Conservation (phyloP, 2,797 vertebrate species). For the Carduelis carduelis region DNA sequence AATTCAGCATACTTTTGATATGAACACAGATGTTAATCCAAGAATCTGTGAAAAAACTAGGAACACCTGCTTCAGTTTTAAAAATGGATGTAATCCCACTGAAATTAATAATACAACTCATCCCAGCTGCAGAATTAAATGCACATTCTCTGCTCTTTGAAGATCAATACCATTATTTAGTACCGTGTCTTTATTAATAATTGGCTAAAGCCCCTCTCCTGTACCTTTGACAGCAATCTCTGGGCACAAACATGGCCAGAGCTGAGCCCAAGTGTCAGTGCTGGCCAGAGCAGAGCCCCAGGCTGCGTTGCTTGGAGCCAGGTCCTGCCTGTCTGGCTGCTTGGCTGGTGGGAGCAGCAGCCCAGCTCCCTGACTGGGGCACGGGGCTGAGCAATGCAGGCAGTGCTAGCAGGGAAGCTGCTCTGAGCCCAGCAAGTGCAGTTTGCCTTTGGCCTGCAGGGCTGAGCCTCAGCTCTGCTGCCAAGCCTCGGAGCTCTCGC, state of each 20-base stretch:
- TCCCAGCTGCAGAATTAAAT: background rate
- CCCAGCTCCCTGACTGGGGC: background rate
- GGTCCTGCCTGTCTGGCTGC: background rate
- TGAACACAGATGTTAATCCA: background rate
- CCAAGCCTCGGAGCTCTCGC: slow-evolving; percentile 36
- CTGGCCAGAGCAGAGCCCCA: background rate
- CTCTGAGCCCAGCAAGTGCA: background rate
- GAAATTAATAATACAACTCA: background rate
- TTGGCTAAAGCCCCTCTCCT: background rate
- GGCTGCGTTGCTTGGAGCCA: background rate
- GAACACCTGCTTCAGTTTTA: background rate
- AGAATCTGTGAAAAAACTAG: background rate
- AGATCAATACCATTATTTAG: background rate
- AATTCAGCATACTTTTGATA: background rate
- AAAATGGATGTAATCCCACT: background rate
- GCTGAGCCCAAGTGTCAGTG: background rate
- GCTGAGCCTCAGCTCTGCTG: slow-evolving; percentile 16
- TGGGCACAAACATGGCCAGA: background rate
- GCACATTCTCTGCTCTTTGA: background rate
- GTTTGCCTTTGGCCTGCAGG: slow-evolving; percentile 7
- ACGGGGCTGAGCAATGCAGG: background rate
- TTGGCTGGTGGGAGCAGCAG: background rate
- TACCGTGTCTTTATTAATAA: background rate
- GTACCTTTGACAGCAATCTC: background rate
- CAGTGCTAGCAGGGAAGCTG: background rate